Conservation (phyloP, 2,797 vertebrate species). For the Muraenolepis orangiensis region DNA sequence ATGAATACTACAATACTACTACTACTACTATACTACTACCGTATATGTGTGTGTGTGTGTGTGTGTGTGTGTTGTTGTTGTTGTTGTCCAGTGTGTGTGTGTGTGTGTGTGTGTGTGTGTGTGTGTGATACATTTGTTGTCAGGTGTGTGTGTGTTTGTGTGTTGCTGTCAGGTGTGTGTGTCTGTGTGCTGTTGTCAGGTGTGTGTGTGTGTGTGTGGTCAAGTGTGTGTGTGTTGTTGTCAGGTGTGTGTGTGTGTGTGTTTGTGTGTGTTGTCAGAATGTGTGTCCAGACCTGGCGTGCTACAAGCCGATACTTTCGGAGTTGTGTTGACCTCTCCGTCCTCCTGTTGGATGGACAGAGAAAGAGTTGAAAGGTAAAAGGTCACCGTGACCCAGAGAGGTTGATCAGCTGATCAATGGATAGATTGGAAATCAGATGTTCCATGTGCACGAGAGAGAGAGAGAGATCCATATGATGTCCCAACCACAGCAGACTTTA, state of each 20-base stretch:
- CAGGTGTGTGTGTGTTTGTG: too few relatives aligned
- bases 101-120: too few relatives aligned
- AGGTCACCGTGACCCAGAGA: background rate
- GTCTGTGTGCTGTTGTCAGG: background rate
- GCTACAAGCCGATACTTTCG: conserved; percentile 89
- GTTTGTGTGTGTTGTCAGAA: background rate
- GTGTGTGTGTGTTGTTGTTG: background rate
- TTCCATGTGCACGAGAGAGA: too few relatives aligned
- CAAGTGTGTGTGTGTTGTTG: too few relatives aligned
- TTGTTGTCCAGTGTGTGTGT: background rate
- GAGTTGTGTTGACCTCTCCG: conserved; percentile 75
- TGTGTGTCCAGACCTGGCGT: conserved; percentile 78
- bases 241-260: too few relatives aligned
- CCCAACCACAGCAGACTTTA: background rate
- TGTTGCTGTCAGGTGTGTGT: too few relatives aligned
- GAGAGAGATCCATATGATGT: background rate
- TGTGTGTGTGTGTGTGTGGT: too few relatives aligned
- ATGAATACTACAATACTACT: too few relatives aligned
- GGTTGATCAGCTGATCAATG: background rate
- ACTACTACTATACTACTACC: too few relatives aligned
- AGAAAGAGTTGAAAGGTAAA: conserved; percentile 33
- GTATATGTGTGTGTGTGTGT: background rate
- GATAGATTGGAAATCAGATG: background rate
- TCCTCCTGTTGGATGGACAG: conserved; percentile 81
- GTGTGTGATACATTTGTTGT: too few relatives aligned